These are phyloP conservation scores for Vannuccia rotundouncinata DNA, from an alignment of 2,888 invertebrate genomes.

Conservation along the genomic window DNA sequence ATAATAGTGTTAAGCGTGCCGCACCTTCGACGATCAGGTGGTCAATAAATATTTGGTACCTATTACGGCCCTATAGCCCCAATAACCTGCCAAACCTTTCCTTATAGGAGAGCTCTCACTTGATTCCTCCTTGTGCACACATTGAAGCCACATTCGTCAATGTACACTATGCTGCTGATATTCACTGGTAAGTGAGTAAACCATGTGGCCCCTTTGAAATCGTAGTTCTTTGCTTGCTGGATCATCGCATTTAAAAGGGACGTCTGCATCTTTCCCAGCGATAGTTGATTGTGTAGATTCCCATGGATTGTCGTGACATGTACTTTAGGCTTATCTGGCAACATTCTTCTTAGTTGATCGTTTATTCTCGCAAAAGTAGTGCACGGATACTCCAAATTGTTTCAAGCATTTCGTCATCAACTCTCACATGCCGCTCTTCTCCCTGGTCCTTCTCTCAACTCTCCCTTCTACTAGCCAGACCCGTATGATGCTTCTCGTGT, in stretches of 20 bases:
- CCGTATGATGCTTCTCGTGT: no score
- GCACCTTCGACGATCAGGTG: not conserved
- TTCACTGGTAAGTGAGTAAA: not conserved
- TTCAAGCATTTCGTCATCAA: not conserved
- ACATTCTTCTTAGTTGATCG: not conserved
- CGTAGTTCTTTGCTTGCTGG: not conserved
- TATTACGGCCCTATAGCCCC: not conserved
- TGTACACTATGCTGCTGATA: not conserved
- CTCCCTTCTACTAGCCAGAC: no score
- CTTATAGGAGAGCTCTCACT: not conserved
- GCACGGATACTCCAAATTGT: slow-evolving; percentile 4
- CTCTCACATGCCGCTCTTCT: not conserved
- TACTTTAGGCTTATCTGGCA: not conserved
- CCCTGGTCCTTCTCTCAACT: no score
- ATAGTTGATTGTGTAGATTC: not conserved
- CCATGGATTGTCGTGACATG: not conserved
- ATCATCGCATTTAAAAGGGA: not conserved
- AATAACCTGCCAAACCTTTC: not conserved
- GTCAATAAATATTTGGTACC: not conserved
- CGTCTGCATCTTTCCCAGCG: not conserved
- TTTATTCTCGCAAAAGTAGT: not conserved
- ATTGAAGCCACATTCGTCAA: not conserved
- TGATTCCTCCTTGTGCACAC: not conserved
- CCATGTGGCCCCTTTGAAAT: not conserved
- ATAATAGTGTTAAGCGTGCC: not conserved